Evolutionary conservation across 64 coral and sea anemone species (phyloP).

Genomic region (Pachyseris speciosa): DNA sequence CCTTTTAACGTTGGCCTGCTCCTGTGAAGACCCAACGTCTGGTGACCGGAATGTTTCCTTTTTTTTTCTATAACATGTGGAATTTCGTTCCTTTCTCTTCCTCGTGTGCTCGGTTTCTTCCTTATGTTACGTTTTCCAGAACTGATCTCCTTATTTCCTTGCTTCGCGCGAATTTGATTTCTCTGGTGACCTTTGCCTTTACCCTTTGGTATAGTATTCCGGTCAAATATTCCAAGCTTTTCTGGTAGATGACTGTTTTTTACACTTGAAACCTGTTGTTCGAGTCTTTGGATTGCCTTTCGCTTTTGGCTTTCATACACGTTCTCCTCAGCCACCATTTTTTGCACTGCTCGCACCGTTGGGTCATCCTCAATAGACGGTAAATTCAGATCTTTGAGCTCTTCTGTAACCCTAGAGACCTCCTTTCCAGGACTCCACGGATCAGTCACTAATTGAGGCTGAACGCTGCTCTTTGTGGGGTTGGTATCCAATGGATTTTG

Average conservation of each 20-base stretch:
- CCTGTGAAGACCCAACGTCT: not conserved
- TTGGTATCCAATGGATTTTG: not conserved
- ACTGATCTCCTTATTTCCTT: not conserved
- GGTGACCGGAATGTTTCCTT: not conserved
- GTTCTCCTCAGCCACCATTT: conserved; percentile 10
- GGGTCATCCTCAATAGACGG: conserved; percentile 40
- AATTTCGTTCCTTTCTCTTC: not conserved
- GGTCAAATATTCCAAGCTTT: not conserved
- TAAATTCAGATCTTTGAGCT: conserved; percentile 35
- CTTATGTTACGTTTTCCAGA: not conserved
- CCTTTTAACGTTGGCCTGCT: not conserved
- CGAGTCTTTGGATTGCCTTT: conserved; percentile 29
- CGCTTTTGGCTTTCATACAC: not conserved
- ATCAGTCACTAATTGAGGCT: not conserved
- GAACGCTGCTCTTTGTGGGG: conserved; percentile 3
- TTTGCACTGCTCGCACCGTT: conserved; percentile 4
- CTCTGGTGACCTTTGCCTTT: not conserved
- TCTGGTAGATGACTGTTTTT: not conserved
- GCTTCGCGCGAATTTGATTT: not conserved
- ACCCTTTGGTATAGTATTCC: conserved; percentile 12
- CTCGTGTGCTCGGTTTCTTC: not conserved
- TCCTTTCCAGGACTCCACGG: conserved; percentile 20
- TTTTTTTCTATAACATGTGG: not conserved
- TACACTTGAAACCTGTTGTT: not conserved
- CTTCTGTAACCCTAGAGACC: not conserved